Base-by-base conservation (phyloP, 2,797 vertebrate genomes). In the Uromys caudimaculatus region DNA sequence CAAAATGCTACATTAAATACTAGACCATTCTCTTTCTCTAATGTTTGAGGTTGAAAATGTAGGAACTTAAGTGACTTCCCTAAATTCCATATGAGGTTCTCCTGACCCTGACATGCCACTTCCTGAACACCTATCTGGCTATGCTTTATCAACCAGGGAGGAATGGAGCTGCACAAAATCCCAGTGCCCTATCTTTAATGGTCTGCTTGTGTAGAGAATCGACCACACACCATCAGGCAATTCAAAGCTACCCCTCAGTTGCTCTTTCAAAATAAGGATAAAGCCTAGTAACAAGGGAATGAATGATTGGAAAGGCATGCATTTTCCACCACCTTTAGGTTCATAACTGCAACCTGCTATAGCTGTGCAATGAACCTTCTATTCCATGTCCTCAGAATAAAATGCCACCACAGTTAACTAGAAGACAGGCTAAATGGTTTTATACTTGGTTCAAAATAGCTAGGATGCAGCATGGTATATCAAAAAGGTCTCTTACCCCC, bases 11-110 rank as follows among this genome's bases (percentile, higher is more conserved):
- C 3, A 54, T 94, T 75, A 91, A 27, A 17, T 81, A 54, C 10
- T 78, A 60, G 32, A 24, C 19, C 92, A 64, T 62, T 93, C 14
- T 52, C 29, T 90, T 95, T 88, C 84, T 96, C 32, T 5, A 52
- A 38, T 89, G 35, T 89, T 78, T 87, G 79, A 69, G 8, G 54
- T 60, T 86, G 44, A 32, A 71, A 71, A 69, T n/a, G 32, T 35
- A 2, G 9, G 2, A 76, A 87, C 50, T 94, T 23, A 14, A 81
- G 82, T 60, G 47, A 91, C 35, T 78, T 94, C 23, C 23, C 29
- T 32, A 86, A 96, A 91, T 83, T 96, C 86, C 14, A 83, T 67
- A 52, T 73, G 56, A 78, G 27, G 4, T 47, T 91, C 91, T 81
- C 16, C 27, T 78, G 10, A 54, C 23, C 69, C 23, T 54, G 78